phyloP scores from a whole-genome alignment of 2,113 vertebrate species.

The Ctenomys sociabilis region DNA sequence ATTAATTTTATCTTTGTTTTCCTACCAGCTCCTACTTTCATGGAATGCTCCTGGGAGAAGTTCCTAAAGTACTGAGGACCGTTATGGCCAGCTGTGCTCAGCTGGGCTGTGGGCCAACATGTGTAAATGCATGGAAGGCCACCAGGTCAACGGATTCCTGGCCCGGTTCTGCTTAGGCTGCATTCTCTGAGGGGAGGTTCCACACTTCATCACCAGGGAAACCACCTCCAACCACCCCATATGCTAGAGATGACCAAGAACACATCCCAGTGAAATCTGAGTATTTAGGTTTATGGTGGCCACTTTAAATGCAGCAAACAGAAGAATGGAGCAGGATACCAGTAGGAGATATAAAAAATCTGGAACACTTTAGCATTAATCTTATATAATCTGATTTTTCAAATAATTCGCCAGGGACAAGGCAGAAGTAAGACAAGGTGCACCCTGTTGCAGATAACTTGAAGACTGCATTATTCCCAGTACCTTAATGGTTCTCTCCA shows the following conservation, averaged over 20 bases:
- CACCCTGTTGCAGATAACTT: neutral
- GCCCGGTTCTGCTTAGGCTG: slow-evolving; percentile 79
- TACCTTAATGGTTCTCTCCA: neutral
- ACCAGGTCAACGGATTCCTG: slow-evolving; percentile 79
- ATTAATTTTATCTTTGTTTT: slow-evolving; percentile 84
- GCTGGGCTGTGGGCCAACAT: slow-evolving; percentile 81
- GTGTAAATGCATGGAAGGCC: slow-evolving; percentile 80
- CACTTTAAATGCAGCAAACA: slow-evolving; percentile 78
- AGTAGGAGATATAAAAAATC: slow-evolving; percentile 63
- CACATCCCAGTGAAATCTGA: slow-evolving; percentile 60
- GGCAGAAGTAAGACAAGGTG: slow-evolving; percentile 22
- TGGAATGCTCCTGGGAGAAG: slow-evolving; percentile 79
- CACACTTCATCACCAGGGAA: slow-evolving; percentile 84
- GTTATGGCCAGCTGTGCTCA: slow-evolving; percentile 84
- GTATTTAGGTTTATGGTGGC: slow-evolving; percentile 70
- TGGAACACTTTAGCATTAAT: slow-evolving; percentile 57
- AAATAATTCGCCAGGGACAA: slow-evolving; percentile 17
- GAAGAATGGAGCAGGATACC: slow-evolving; percentile 33
- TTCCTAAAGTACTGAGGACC: slow-evolving; percentile 77
- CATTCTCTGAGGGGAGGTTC: slow-evolving; percentile 78
- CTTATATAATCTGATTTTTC: slow-evolving; percentile 49
- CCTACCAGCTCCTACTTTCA: slow-evolving; percentile 80
- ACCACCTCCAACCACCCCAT: slow-evolving; percentile 68
- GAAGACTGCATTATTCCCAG: neutral
- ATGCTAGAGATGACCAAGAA: slow-evolving; percentile 70